Evolutionary conservation across 2,113 vertebrate genomes (phyloP).

Genomic region (Lathamus discolor): DNA sequence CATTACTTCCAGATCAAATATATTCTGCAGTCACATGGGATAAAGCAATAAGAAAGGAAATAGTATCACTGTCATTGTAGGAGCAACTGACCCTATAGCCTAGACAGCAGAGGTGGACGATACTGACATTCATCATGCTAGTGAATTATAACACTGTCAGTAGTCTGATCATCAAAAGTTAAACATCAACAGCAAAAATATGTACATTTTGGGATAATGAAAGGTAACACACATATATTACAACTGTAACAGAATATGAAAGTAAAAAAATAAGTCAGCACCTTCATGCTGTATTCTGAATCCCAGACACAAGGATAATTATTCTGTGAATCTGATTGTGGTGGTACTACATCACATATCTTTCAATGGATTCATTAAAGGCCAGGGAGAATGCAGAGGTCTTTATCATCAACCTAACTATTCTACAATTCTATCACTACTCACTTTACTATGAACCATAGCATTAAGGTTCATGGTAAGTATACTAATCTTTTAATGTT

Average conservation of each 20-base stretch:
- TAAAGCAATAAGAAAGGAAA: not conserved
- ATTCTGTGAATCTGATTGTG: not conserved
- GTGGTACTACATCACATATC: not conserved
- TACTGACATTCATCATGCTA: not conserved
- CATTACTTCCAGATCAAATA: not conserved
- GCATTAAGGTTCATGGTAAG: not conserved
- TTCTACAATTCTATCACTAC: not conserved
- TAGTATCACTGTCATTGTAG: not conserved
- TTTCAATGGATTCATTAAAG: not conserved
- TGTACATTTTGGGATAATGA: not conserved
- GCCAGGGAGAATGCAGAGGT: not conserved
- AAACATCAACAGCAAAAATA: not conserved
- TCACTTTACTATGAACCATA: not conserved
- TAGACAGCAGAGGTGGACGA: not conserved
- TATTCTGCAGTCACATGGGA: not conserved
- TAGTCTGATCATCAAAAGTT: not conserved
- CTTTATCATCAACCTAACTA: not conserved
- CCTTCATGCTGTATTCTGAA: not conserved
- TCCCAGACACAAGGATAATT: not conserved
- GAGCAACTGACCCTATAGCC: not conserved
- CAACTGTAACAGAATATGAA: not conserved
- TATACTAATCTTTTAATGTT: not conserved
- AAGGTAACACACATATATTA: not conserved
- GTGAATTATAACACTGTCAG: not conserved
- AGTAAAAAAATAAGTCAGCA: not conserved